Base-by-base conservation (phyloP, 1,140 invertebrate genomes). In the Palaemon carinicauda region DNA sequence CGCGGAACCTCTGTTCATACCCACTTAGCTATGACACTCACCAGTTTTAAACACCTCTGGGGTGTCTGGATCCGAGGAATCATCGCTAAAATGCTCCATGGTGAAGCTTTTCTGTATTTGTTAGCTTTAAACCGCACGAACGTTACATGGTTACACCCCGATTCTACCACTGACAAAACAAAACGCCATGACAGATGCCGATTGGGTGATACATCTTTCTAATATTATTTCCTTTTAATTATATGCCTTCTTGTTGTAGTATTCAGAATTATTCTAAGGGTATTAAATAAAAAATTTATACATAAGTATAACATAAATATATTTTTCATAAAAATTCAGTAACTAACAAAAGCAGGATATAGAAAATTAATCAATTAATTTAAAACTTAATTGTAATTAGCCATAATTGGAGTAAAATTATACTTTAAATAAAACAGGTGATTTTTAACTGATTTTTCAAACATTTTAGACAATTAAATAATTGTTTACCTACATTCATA, bases 31-130 rank as follows among this genome's bases (percentile, higher is more conserved):
- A n/a, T 10, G 19, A 52, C 80, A 86, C 84, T 86, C 56, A 86
- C 84, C 84, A 80, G 77, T 86, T 74, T 86, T 86, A 78, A 86
- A 86, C 41, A 80, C 84, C 84, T 86, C 84, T 14, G 84, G 84
- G 27, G 84, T 86, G 77, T 86, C 84, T 41, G 84, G 84, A 29
- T 86, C 84, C 65, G 84, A 86, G 24, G 84, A 86, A 31, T 86
- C 84, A 65, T 86, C 84, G 65, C 84, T 86, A 33, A 86, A 80
- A 75, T 86, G 84, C 53, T 86, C 84, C 84, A 86, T 86, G 41
- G 19, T 79, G 83, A 85, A 78, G 83, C 33, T 53, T 29, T 85
- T 29, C 29, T 51, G 27, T 51, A 31, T 12, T 41, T 24, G 41
- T 41, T 29, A 21, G 69, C 24, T n/a, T 24, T 51, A 24, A 27